These are phyloP conservation scores for Phasianus colchicus DNA, from an alignment of 2,113 vertebrate genomes.

Conservation along the genomic window DNA sequence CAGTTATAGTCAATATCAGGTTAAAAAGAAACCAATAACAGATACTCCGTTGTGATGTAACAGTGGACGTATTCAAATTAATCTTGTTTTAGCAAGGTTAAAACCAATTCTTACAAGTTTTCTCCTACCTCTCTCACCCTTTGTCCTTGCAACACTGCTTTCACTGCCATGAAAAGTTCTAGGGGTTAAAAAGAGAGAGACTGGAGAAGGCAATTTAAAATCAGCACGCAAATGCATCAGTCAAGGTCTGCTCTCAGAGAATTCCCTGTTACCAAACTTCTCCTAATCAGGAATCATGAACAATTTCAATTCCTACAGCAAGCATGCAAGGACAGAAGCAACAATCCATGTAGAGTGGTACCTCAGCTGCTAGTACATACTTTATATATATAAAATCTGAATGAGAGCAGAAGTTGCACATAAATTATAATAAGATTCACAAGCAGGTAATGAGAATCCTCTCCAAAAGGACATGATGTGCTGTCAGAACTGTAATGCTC, in stretches of 20 bases:
- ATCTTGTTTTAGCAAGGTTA: background rate
- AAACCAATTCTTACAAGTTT: background rate
- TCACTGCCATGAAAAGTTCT: background rate
- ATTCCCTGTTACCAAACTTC: background rate
- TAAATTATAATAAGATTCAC: background rate
- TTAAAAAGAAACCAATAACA: background rate
- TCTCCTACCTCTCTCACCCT: background rate
- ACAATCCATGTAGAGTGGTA: background rate
- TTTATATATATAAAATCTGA: background rate
- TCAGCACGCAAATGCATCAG: background rate
- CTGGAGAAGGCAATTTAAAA: background rate
- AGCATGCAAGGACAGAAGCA: background rate
- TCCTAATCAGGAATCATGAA: background rate
- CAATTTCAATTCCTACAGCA: background rate
- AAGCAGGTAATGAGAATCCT: background rate
- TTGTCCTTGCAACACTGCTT: background rate
- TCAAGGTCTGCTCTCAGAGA: background rate
- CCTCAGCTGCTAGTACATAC: too few species aligned
- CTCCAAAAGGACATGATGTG: background rate
- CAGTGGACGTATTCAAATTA: background rate
- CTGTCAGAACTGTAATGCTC: background rate
- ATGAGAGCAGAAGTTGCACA: background rate
- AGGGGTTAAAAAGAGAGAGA: background rate
- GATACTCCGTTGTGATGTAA: background rate
- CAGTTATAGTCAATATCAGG: background rate